phyloP scores from a whole-genome alignment of 1,140 invertebrate species.

The Idris sp. region DNA sequence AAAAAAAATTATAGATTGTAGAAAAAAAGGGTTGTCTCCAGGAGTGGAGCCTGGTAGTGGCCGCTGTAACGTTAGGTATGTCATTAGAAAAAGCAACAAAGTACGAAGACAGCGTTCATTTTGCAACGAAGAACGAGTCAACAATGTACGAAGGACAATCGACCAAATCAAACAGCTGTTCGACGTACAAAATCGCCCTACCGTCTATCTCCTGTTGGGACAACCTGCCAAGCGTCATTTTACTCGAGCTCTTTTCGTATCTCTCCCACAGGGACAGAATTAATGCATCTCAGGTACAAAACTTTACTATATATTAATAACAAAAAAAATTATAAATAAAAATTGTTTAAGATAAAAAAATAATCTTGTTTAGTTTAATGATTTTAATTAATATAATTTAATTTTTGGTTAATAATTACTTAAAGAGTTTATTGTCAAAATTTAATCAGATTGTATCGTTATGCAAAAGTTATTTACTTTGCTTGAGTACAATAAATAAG shows the following conservation, averaged over 20 bases:
- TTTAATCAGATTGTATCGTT: no score
- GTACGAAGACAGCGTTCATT: slow-evolving; percentile 34
- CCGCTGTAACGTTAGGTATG: no score
- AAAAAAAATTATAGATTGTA: slow-evolving; percentile 21
- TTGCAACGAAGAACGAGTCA: slow-evolving; percentile 18
- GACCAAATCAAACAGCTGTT: slow-evolving; percentile 72
- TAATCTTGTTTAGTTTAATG: no score
- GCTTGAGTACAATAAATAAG: no score
- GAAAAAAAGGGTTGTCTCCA: slow-evolving; percentile 2
- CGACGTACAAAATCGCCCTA: slow-evolving; percentile 57
- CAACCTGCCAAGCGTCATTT: slow-evolving; percentile 81
- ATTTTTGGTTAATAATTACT: no score
- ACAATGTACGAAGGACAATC: slow-evolving; percentile 67
- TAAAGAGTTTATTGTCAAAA: no score
- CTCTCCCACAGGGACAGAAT: slow-evolving; percentile 80
- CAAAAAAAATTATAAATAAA: no score
- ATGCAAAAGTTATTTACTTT: no score
- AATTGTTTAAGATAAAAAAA: no score
- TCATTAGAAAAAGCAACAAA: slow-evolving; percentile 52
- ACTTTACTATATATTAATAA: no score
- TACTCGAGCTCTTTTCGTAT: slow-evolving; percentile 82
- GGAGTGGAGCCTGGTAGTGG: slow-evolving; percentile 14
- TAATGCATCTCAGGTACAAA: slow-evolving; percentile 80
- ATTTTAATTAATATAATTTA: no score
- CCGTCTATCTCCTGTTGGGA: slow-evolving; percentile 75